Evolutionary conservation across 2,797 vertebrate species (phyloP).

Genomic region (Corythornis leucogaster): DNA sequence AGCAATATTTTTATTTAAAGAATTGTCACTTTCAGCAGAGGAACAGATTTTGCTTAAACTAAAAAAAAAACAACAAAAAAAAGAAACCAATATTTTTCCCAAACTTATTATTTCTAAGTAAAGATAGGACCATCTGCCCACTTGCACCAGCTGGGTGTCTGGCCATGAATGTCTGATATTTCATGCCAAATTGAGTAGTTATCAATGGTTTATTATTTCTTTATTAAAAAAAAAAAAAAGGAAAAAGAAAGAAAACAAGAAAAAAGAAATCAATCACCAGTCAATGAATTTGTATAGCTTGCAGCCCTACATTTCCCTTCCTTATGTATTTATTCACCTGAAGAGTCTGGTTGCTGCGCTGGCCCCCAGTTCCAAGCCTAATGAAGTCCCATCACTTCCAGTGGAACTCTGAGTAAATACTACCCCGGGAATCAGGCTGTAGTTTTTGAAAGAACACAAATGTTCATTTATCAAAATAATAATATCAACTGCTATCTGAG

Average conservation of each 20-base stretch:
- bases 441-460: slow-evolving; percentile 43
- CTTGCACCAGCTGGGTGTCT: slow-evolving; percentile 67
- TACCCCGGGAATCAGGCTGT: neutral
- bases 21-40: slow-evolving; percentile 45
- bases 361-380: fast-evolving
- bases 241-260: neutral
- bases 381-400: neutral
- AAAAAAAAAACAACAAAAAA: neutral
- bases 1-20: slow-evolving; percentile 56
- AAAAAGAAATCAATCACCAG: neutral
- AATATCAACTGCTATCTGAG: slow-evolving; percentile 22
- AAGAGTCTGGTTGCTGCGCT: neutral
- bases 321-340: slow-evolving; percentile 8
- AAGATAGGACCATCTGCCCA: slow-evolving; percentile 70
- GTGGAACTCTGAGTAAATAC: neutral
- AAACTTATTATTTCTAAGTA: slow-evolving; percentile 60
- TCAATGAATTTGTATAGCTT: neutral
- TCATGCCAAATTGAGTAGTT: slow-evolving; percentile 58
- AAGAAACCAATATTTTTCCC: slow-evolving; percentile 1
- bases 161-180: slow-evolving; percentile 61
- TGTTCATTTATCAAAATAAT: slow-evolving; percentile 48
- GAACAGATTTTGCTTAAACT: slow-evolving; percentile 63
- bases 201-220: slow-evolving; percentile 54
- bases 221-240: neutral
- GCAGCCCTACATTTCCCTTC: neutral